Base-by-base conservation (phyloP, 2,888 invertebrate species). In the Tortricodes alternella region DNA sequence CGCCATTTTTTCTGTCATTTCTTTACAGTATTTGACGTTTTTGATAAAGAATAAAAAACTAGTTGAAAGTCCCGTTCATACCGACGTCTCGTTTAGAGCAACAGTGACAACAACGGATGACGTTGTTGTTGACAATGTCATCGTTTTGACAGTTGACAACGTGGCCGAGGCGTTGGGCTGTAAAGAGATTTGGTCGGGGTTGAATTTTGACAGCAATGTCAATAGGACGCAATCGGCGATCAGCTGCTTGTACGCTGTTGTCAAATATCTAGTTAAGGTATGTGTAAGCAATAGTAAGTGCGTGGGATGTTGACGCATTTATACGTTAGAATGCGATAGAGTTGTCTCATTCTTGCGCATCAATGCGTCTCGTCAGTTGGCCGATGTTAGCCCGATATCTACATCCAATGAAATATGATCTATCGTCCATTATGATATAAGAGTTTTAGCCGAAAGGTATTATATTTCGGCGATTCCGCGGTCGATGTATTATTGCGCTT, bases 211-310 rank as follows among this genome's bases (percentile, higher is more conserved):
- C 52, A 76, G 73, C 1, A 90, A 91, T 64, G 63, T 75, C 2
- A 88, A 88, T 65, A 78, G 89, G 48, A 83, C 80, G 1, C 91
- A 91, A 49, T 91, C 91, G 1, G 89, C 90, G 1, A 81, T 91
- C 0, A 88, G 90, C 58, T 91, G 91, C 57, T 71, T 91, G 66
- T 91, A 85, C 63, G 89, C 89, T 0, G 73, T 89, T 18, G 81
- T 90, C 3, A 89, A 89, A 59, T 88, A 91, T 76, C 73, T 88
- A 43, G 86, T 89, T 1, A 89, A 90, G 80, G 91, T 91, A 63
- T 70, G 74, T 63, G 15, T 15, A 15, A 23, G 27, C 21, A 27
- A n/a, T 9, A n/a, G n/a, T n/a, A n/a, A n/a, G n/a, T n/a, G n/a
- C n/a, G n/a, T n/a, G n/a, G n/a, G n/a, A n/a, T n/a, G n/a, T n/a